Evolutionary conservation across 2,888 invertebrate genomes (phyloP).

Genomic region (Blastobasis lacticolella): DNA sequence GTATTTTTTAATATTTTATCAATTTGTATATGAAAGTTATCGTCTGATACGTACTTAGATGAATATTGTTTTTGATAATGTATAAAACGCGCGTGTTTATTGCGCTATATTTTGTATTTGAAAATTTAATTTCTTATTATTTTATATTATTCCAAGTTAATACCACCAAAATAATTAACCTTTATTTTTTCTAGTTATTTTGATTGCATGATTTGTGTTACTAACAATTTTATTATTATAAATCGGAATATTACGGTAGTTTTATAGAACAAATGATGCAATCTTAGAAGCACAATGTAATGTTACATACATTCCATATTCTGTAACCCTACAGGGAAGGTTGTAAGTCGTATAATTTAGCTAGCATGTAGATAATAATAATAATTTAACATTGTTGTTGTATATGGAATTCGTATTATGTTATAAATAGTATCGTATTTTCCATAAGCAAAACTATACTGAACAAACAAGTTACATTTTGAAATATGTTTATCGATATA

Average conservation of each 20-base stretch:
- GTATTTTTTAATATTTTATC: constrained; percentile 20
- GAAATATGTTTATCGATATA: too few species aligned
- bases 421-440: constrained; percentile 59
- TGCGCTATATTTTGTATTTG: not conserved
- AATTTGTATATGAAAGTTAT: constrained; percentile 1
- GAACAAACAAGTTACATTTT: too few species aligned
- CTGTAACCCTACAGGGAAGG: not conserved
- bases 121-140: constrained; percentile 4
- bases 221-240: not conserved
- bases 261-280: not conserved
- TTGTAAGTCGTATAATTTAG: constrained; percentile 3
- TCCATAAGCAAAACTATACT: constrained; percentile 32
- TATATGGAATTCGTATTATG: constrained; percentile 63
- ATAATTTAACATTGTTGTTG: constrained; percentile 16
- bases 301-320: not conserved
- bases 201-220: not conserved
- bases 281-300: not conserved
- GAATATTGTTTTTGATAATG: constrained; percentile 1
- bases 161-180: constrained; percentile 9
- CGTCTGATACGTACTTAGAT: not conserved
- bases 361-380: constrained; percentile 20
- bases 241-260: not conserved
- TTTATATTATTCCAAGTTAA: constrained; percentile 2
- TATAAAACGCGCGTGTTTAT: not conserved
- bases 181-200: not conserved